phyloP scores from a whole-genome alignment of 2,113 vertebrate genomes.

The Serinus canaria region DNA sequence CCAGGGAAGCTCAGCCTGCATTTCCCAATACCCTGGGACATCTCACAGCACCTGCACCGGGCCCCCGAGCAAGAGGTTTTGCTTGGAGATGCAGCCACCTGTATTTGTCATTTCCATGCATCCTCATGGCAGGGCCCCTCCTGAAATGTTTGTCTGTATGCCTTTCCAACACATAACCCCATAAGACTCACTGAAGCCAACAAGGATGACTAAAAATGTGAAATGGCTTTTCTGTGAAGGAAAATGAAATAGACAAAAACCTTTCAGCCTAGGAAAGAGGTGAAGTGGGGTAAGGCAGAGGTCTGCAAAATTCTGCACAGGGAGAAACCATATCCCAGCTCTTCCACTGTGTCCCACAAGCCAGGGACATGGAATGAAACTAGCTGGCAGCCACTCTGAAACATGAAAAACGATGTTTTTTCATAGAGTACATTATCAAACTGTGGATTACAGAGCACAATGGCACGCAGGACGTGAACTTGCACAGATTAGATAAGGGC shows the following conservation, averaged over 20 bases:
- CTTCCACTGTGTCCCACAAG: neutral
- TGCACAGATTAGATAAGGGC: constrained; percentile 15
- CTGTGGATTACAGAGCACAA: neutral
- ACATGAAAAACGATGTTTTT: neutral
- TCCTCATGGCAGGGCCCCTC: neutral
- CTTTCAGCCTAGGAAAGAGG: neutral
- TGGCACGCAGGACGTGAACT: constrained; percentile 18
- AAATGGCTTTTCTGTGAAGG: neutral
- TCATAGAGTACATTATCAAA: neutral
- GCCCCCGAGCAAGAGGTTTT: neutral
- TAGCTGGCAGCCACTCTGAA: neutral
- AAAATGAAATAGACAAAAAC: neutral
- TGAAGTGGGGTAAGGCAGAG: neutral
- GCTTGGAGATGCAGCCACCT: neutral
- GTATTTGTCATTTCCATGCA: neutral
- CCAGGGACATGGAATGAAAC: neutral
- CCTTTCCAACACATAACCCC: neutral
- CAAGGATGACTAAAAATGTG: neutral
- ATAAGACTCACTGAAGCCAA: neutral
- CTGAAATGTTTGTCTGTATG: neutral
- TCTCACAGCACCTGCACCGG: accelerated
- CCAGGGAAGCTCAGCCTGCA: neutral
- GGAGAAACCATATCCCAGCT: neutral
- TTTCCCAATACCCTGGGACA: neutral
- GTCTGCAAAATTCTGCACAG: neutral